phyloP scores from a whole-genome alignment of 2,888 invertebrate species.

The Neuroscelio doddi region DNA sequence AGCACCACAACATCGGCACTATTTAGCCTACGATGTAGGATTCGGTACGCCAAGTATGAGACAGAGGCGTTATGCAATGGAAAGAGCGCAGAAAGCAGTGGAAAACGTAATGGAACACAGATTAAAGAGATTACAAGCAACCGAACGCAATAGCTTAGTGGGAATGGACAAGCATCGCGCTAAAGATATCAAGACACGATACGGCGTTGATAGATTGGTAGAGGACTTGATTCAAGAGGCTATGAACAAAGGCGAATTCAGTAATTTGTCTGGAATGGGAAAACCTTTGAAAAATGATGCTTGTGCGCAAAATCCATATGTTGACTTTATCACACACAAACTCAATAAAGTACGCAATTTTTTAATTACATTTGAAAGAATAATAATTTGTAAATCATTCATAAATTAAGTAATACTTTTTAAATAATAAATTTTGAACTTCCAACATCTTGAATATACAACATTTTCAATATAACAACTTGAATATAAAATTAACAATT shows the following conservation, averaged over 20 bases:
- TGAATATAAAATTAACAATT: too few relatives aligned
- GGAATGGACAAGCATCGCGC: conserved; percentile 59
- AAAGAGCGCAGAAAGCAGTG: conserved; percentile 80
- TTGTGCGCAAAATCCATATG: conserved; percentile 83
- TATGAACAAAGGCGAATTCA: conserved; percentile 92
- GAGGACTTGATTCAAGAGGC: conserved; percentile 94
- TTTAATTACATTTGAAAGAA: too few relatives aligned
- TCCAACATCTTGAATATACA: too few relatives aligned
- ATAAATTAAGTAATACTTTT: too few relatives aligned
- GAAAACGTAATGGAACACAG: conserved; percentile 80
- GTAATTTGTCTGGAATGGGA: conserved; percentile 86
- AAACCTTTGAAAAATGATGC: conserved; percentile 82
- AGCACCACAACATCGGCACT: conserved; percentile 91
- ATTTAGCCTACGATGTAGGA: conserved; percentile 84
- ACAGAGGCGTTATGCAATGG: conserved; percentile 83
- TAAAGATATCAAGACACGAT: conserved; percentile 69
- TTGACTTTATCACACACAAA: conserved; percentile 91
- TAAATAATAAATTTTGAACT: too few relatives aligned
- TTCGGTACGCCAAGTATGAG: conserved; percentile 85
- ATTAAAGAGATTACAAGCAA: conserved; percentile 75
- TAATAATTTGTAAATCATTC: too few relatives aligned
- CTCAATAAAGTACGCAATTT: conserved; percentile 79
- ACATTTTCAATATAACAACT: too few relatives aligned
- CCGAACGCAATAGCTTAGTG: conserved; percentile 64
- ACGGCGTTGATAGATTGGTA: conserved; percentile 89